Base-by-base conservation (phyloP, 1,140 invertebrate species). In the Thalassaphorura encarpata region DNA sequence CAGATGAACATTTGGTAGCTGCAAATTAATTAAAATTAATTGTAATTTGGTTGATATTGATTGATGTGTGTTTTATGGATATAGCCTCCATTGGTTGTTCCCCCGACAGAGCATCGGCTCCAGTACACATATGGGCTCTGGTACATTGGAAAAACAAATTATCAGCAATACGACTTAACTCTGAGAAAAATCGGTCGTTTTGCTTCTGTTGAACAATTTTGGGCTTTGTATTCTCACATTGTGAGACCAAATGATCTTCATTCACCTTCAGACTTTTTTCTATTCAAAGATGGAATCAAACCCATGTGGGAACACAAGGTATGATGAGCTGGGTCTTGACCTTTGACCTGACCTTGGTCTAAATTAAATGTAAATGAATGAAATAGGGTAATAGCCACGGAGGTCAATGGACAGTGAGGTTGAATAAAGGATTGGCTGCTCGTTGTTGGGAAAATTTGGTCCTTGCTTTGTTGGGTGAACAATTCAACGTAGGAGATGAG, bases 401-500 rank as follows among this genome's bases (percentile, higher is more conserved):
- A 28, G 63, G 63, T 11, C 60, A 65, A 29, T 65, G 63, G 63
- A 50, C 60, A 11, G 63, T 65, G 3, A 49, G 63, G 2, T 39
- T 58, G 16, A 82, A 88, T 67, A 97, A 97, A 78, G 89, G 92
- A 55, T 79, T 97, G 69, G 90, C 93, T 23, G 90, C 89, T 33
- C 80, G 93, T 45, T 95, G 92, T 69, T 99, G 95, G 95, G 96
- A 99, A 76, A 97, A 98, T 76, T 77, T 98, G 28, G 87, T 97
- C 65, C 81, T 99, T 75, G 95, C 96, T 52, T 95, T 99, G 84
- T 75, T 93, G 62, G 91, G 92, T 15, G 95, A 99, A 75, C 95
- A 99, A 77, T 99, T 99, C 78, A 89, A 96, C 81, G 94, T 98
- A 5, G 94, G 94, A 8, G 87, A 95, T 63, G 96, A 99, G 77